Evolutionary conservation across 2,888 invertebrate genomes (phyloP), one percentile per base, ranked within the genome.

Genomic region (Apodemia hepburni): DNA sequence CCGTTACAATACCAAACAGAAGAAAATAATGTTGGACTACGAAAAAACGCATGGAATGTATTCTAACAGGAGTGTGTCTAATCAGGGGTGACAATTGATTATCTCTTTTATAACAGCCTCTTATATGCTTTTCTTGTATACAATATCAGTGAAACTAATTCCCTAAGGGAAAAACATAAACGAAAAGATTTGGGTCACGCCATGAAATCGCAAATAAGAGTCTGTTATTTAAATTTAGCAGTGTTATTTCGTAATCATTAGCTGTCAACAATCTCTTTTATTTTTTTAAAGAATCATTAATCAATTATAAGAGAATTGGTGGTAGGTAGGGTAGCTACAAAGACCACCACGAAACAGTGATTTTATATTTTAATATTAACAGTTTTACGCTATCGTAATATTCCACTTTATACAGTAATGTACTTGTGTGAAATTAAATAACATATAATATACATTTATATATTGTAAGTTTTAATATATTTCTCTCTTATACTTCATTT

Each of bases 1-100:
- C 51, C 51, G 51, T 51, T 51, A 22, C 51, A 51, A 51, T 22
- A 51, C 22, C 51, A 51, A 51, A 51, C 22, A 51, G 51, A 51
- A 51, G 22, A 51, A 51, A 51, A 51, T 51, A 51, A 51, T 51
- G 11, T 51, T 11, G 51, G 22, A 7, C 22, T 22, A 22, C 4
- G 51, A 51, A 51, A 51, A 51, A 51, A 22, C 18, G 51, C 18
- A 12, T 22, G 51, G 51, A 51, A 51, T 51, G 51, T 51, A 11
- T 51, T 51, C 51, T 51, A 22, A 51, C 51, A 51, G 51, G 12
- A 51, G 51, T 51, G 51, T 51, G 22, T 18, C 51, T 22, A 51
- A 51, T 51, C 22, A n/a, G 22, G 51, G 51, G 12, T 22, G 51
- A 51, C 51, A 51, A 51, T 51, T 51, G 51, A 51, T 51, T 51